phyloP scores from a whole-genome alignment of 1,140 invertebrate species.

The Diplogasteroides magnus region DNA sequence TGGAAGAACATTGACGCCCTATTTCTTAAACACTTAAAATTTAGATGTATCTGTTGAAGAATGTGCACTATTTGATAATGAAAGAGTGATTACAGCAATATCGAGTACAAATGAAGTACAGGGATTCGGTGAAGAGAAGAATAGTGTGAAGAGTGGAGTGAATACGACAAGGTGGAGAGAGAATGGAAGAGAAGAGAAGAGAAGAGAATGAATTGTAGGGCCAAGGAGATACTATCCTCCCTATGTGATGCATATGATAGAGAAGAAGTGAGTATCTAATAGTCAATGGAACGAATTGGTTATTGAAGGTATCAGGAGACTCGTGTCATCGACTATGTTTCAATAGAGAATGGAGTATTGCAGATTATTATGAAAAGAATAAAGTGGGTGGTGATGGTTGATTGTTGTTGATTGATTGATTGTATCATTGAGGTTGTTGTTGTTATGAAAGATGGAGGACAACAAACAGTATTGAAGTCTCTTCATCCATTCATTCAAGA shows the following conservation, averaged over 20 bases:
- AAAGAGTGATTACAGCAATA: too few species aligned
- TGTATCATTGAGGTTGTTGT: conserved; percentile 12
- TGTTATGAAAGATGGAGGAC: conserved; percentile 28
- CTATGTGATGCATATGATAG: conserved; percentile 39
- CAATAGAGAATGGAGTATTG: conserved; percentile 40
- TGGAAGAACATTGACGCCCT: too few species aligned
- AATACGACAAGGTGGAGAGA: neutral
- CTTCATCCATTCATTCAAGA: conserved; percentile 19
- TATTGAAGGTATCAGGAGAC: conserved; percentile 33
- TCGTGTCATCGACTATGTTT: conserved; percentile 42
- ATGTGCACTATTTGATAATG: too few species aligned
- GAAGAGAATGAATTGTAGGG: conserved; percentile 35
- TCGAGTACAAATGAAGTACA: neutral
- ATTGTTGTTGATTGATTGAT: neutral
- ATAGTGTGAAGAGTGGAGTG: neutral
- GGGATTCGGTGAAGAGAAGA: neutral
- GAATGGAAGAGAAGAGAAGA: neutral
- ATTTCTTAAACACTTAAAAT: neutral
- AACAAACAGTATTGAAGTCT: conserved; percentile 33
- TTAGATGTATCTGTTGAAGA: neutral
- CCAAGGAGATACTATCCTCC: conserved; percentile 32
- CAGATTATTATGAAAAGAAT: conserved; percentile 43
- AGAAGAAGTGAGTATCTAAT: conserved; percentile 12
- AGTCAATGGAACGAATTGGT: neutral
- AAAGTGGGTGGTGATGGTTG: conserved; percentile 40